Evolutionary conservation across 2,888 invertebrate species (phyloP), one percentile per base, ranked within the genome.

Genomic region (Trissoscelio sp.): DNA sequence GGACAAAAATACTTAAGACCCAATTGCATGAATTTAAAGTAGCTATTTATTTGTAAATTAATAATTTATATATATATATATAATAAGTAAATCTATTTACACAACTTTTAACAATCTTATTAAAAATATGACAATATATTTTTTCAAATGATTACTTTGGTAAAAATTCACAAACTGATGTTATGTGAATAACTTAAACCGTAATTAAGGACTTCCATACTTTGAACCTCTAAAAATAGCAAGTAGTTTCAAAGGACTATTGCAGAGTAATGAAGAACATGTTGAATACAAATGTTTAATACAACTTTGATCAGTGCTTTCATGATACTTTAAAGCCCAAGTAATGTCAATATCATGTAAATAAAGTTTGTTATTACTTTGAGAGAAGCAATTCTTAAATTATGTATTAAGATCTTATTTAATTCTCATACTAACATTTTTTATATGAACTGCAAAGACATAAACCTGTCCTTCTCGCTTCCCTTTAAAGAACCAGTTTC

Each of bases 291-390:
- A 74, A 64, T 74, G 44, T 74, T 64, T 44, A 37, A 64, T 74
- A 57, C 39, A 57, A 74, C 42, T 57, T 66, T 37, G 55, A 62
- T 74, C 62, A 64, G 37, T 57, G 46, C 55, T 74, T 51, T 31
- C 24, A 53, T 16, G 44, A 48, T 31, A 74, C 64, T 64, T 74
- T 66, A 18, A 57, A 55, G 60, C 22, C 57, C 48, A 48, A 66
- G 55, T 66, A 74, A 74, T 37, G 64, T 66, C 66, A 66, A 57
- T 74, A 46, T 48, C 46, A 66, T 74, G 74, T 66, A 74, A 74
- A 74, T 74, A 57, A 74, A 48, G 22, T 51, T 72, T 42, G 20
- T 62, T 53, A 39, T 62, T 72, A 51, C 62, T 60, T 51, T 28
- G 51, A 62, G 60, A 57, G 42, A 70, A 70, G 46, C 62, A 57